Conservation (phyloP, 2,797 vertebrate species). For the Hyperoplus immaculatus region DNA sequence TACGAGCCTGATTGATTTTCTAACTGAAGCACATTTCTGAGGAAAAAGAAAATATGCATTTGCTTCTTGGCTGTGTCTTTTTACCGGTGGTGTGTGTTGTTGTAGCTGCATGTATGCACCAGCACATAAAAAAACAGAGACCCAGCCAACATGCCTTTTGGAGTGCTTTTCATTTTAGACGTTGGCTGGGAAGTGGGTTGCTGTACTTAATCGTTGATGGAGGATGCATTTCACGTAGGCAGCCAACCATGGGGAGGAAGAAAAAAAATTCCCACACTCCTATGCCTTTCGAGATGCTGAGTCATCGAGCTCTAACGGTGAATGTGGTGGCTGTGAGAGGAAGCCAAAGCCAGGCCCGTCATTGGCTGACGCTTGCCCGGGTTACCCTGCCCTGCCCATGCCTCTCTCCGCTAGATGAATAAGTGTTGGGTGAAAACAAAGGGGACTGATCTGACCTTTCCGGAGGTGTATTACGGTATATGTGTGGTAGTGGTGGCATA, state of each 20-base stretch:
- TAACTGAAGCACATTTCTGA: conserved; percentile 12
- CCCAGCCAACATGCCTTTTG: conserved; percentile 13
- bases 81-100: not conserved
- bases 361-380: conserved; percentile 48
- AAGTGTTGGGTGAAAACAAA: conserved; percentile 45
- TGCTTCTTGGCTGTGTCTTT: conserved; percentile 1
- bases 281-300: conserved; percentile 78
- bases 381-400: conserved; percentile 29
- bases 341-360: conserved; percentile 34
- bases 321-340: conserved; percentile 67
- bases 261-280: conserved; percentile 79
- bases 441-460: conserved; percentile 47
- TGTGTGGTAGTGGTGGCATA: not conserved
- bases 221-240: conserved; percentile 77
- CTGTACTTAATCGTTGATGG: conserved; percentile 55
- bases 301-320: conserved; percentile 75
- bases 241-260: conserved; percentile 42
- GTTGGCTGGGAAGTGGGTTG: conserved; percentile 52
- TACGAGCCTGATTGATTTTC: conserved; percentile 35
- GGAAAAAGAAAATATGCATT: conserved; percentile 8
- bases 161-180: conserved; percentile 38
- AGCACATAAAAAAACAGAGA: conserved; percentile 21
- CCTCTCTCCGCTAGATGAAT: conserved; percentile 65
- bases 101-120: conserved; percentile 20
- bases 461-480: conserved; percentile 14